Conservation (phyloP, 2,888 invertebrate genomes). For the Cryptocephalus primarius region DNA sequence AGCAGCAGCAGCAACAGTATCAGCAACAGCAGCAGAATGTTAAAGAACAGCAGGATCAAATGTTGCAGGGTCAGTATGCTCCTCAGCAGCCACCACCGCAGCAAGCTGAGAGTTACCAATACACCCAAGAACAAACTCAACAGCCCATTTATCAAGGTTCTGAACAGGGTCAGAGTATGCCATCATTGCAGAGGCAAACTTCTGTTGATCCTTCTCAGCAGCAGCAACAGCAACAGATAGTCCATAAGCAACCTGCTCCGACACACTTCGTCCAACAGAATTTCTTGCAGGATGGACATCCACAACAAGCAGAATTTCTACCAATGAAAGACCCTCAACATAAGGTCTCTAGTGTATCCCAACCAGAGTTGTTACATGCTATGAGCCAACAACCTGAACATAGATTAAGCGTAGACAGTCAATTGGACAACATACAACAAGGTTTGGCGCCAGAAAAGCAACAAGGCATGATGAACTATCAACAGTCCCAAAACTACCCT, state of each 20-base stretch:
- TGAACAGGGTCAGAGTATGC: constrained; percentile 29
- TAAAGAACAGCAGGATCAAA: constrained; percentile 10
- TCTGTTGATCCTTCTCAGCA: constrained; percentile 26
- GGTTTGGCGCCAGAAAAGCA: constrained; percentile 9
- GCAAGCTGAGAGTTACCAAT: constrained; percentile 14
- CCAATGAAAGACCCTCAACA: constrained; percentile 26
- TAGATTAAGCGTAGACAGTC: constrained; percentile 30
- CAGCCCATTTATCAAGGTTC: constrained; percentile 43
- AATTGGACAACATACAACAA: constrained; percentile 24
- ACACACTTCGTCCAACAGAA: constrained; percentile 30
- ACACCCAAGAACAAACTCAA: constrained; percentile 13
- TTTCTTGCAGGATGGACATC: constrained; percentile 29
- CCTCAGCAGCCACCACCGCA: constrained; percentile 12
- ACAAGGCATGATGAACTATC: constrained; percentile 12
- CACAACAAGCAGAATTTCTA: constrained; percentile 31
- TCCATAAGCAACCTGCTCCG: constrained; percentile 26
- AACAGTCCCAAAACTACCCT: constrained; percentile 14
- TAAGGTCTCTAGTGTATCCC: constrained; percentile 31
- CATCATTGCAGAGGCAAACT: constrained; percentile 21
- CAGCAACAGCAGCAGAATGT: constrained; percentile 13
- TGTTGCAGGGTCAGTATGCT: constrained; percentile 14
- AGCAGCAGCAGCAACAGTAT: constrained; percentile 16
- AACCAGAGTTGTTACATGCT: constrained; percentile 29
- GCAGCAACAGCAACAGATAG: constrained; percentile 28
- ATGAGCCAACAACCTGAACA: constrained; percentile 16